Percentiles rank a stretch among this genome's conserved stretches.
These are phyloP conservation scores for Rhaphigaster nebulosa DNA, from an alignment of 2,888 invertebrate genomes.

Conservation along the genomic window DNA sequence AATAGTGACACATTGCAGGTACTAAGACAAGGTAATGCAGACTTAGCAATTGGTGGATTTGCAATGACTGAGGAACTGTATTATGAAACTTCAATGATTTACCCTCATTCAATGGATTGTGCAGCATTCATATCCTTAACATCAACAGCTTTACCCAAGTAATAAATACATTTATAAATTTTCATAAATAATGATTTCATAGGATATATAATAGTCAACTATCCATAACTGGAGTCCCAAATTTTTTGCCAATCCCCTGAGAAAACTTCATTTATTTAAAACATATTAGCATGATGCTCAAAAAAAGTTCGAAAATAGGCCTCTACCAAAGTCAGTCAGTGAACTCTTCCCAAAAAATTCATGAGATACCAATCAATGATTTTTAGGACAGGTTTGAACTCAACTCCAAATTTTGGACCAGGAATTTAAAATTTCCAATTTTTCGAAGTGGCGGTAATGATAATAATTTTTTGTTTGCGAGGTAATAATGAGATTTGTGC, in stretches of 20 bases:
- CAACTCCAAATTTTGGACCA: too few species aligned
- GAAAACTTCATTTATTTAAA: background rate
- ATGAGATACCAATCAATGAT: too few species aligned
- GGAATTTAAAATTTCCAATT: too few species aligned
- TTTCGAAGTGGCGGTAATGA: too few species aligned
- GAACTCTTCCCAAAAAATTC: too few species aligned
- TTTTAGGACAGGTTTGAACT: too few species aligned
- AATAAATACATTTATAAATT: slow-evolving; percentile 60
- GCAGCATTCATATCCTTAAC: slow-evolving; percentile 83
- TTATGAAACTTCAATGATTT: slow-evolving; percentile 69
- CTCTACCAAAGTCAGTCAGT: too few species aligned
- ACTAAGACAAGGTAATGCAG: slow-evolving; percentile 12
- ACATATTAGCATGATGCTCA: too few species aligned
- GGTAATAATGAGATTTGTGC: too few species aligned
- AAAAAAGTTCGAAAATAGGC: too few species aligned
- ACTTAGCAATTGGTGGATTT: slow-evolving; percentile 33
- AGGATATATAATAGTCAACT: background rate
- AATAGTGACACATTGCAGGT: background rate
- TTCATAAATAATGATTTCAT: too few species aligned
- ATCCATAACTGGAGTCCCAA: background rate
- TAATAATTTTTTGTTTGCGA: too few species aligned
- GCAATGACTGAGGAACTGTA: slow-evolving; percentile 51
- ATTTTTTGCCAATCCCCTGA: background rate
- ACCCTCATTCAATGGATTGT: slow-evolving; percentile 80
- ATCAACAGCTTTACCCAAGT: slow-evolving; percentile 84